Base-by-base conservation (phyloP, 2,797 vertebrate genomes). In the Chelon auratus region DNA sequence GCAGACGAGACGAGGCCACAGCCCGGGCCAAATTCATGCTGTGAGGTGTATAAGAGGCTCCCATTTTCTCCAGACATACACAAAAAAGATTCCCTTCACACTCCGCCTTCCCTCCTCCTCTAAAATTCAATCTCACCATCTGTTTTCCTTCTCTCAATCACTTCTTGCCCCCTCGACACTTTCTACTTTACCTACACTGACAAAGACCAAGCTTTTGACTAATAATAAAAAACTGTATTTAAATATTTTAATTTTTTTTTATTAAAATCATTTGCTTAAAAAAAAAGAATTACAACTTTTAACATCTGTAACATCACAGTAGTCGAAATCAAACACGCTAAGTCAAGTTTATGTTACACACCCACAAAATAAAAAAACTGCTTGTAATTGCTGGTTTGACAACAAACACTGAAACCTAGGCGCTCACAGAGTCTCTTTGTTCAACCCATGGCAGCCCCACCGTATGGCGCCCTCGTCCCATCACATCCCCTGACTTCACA, bases 1-100 rank as follows among this genome's bases (percentile, higher is more conserved):
- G 91, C 64, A 92, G 95, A 94, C 95, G 90, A 95, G 95, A 95
- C 95, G 91, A 92, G 92, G 91, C 94, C 85, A 73, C 87, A 84
- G 90, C 83, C 87, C 18, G 61, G 91, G 93, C 94, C 94, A 95
- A 88, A 68, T 82, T 89, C 94, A 82, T 4, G 92, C 95, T 95
- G 95, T 77, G 95, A 91, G 87, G 75, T 81, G 91, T 88, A 93
- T 92, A 93, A 95, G 95, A 94, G 93, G 92, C 94, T 93, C 87
- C 90, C 72, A 73, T 89, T 93, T 91, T 87, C 83, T 88, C 85
- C 68, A 92, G 90, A 91, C 85, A 89, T 75, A 84, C 89, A 91
- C 86, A 92, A 87, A 91, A 92, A 92, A 90, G 77, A 90, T 90
- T 89, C 85, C 89, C 82, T 82, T 79, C 43, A 33, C 82, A 77